phyloP scores from a whole-genome alignment of 2,888 invertebrate species.

The Bedellia somnulentella region DNA sequence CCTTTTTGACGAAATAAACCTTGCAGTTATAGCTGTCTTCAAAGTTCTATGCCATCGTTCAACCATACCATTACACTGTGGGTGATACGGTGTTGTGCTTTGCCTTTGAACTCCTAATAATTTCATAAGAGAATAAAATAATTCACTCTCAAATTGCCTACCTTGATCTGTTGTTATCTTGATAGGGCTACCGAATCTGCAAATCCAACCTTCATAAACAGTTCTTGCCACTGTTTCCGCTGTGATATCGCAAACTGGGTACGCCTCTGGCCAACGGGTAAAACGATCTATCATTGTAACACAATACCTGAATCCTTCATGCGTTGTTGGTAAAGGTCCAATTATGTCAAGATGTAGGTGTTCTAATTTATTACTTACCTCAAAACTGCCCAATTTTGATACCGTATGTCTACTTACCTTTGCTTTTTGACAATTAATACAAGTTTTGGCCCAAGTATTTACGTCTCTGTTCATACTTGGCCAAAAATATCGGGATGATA shows the following conservation, averaged over 20 bases:
- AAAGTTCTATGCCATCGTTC: constrained; percentile 10
- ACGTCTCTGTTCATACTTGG: constrained; percentile 5
- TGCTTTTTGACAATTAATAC: constrained; percentile 3
- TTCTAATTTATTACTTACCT: constrained; percentile 1
- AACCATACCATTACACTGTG: constrained; percentile 10
- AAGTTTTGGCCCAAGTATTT: constrained; percentile 1
- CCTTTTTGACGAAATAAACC: not conserved
- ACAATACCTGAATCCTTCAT: constrained; percentile 11
- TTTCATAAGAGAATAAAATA: constrained; percentile 15
- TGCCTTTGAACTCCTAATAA: constrained; percentile 6
- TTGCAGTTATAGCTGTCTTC: constrained; percentile 8
- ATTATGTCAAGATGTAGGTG: constrained; percentile 5
- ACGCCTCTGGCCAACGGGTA: constrained; percentile 13
- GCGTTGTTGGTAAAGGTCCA: constrained; percentile 6
- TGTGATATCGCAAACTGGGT: constrained; percentile 11
- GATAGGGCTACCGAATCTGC: constrained; percentile 3
- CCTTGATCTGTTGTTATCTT: constrained; percentile 21
- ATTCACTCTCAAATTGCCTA: constrained; percentile 19
- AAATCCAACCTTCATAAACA: constrained; percentile 6
- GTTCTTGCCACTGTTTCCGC: constrained; percentile 12
- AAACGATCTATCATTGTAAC: constrained; percentile 13
- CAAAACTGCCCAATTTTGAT: not conserved
- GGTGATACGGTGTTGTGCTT: constrained; percentile 11
- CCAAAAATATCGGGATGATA: constrained; percentile 4
- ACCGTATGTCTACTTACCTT: constrained; percentile 6